Conservation (phyloP, 2,888 invertebrate species). For the Eulithis prunata region DNA sequence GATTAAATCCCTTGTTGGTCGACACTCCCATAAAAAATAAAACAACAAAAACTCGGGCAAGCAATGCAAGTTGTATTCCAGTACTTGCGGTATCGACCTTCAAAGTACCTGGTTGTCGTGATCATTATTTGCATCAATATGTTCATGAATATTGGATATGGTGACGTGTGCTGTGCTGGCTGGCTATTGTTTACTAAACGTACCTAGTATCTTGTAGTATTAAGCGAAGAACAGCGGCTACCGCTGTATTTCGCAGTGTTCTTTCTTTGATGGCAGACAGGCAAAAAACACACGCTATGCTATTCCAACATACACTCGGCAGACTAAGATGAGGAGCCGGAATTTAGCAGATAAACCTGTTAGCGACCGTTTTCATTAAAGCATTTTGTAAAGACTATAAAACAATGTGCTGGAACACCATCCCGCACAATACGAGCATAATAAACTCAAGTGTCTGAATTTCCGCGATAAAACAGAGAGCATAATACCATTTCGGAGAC, state of each 20-base stretch:
- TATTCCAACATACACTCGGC: no score
- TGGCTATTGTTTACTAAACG: neutral
- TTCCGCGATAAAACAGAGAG: constrained; percentile 10
- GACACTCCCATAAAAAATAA: no score
- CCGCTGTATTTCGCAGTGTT: no score
- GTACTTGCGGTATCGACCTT: constrained; percentile 3
- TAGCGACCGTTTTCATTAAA: no score
- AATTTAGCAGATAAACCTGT: no score
- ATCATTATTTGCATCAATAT: constrained; percentile 8
- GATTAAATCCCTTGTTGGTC: no score
- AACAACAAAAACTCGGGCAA: no score
- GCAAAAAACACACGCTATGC: no score
- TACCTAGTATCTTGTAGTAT: no score
- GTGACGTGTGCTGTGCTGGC: neutral
- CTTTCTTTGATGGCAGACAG: no score
- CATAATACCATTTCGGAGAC: constrained; percentile 2
- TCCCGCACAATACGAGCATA: neutral
- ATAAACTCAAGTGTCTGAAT: constrained; percentile 6
- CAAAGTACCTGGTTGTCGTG: constrained; percentile 5
- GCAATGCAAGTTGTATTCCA: neutral
- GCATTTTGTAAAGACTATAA: neutral
- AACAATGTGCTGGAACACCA: neutral
- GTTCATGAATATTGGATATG: constrained; percentile 10
- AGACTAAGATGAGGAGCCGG: no score
- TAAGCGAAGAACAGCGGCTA: no score